phyloP scores from a whole-genome alignment of 2,113 vertebrate species.

The Charina bottae region DNA sequence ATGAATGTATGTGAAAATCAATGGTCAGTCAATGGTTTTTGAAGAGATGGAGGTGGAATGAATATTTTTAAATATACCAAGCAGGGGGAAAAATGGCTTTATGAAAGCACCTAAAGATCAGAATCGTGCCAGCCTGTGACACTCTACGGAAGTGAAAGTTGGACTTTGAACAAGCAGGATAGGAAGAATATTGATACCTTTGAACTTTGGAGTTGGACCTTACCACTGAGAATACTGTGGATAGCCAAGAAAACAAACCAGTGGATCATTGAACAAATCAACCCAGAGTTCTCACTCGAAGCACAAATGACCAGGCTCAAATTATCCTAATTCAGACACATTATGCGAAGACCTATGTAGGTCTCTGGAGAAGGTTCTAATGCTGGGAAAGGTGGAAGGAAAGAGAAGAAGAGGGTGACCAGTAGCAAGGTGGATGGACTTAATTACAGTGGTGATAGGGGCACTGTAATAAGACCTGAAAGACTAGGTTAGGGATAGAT shows the following conservation, averaged over 20 bases:
- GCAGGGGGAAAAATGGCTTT: not conserved
- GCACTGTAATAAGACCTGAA: not conserved
- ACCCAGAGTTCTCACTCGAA: too few species aligned
- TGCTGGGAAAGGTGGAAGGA: not conserved
- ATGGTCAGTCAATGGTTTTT: not conserved
- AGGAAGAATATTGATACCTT: not conserved
- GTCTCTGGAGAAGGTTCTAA: not conserved
- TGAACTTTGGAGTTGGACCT: not conserved
- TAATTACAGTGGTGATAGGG: not conserved
- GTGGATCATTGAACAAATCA: too few species aligned
- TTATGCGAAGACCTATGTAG: not conserved
- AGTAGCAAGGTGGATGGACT: not conserved
- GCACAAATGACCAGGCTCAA: too few species aligned
- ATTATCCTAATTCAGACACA: not conserved
- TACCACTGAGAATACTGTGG: not conserved
- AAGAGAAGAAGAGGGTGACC: not conserved
- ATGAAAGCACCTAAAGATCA: slow-evolving; percentile 22
- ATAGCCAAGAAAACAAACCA: too few species aligned
- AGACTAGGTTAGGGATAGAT: too few species aligned
- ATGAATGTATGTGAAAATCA: too few species aligned
- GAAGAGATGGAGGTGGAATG: not conserved
- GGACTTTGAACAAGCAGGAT: not conserved
- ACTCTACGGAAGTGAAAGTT: not conserved
- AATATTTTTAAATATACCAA: not conserved
- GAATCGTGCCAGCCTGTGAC: not conserved